phyloP scores from a whole-genome alignment of 2,113 vertebrate species.

The Nyctibius bracteatus region DNA sequence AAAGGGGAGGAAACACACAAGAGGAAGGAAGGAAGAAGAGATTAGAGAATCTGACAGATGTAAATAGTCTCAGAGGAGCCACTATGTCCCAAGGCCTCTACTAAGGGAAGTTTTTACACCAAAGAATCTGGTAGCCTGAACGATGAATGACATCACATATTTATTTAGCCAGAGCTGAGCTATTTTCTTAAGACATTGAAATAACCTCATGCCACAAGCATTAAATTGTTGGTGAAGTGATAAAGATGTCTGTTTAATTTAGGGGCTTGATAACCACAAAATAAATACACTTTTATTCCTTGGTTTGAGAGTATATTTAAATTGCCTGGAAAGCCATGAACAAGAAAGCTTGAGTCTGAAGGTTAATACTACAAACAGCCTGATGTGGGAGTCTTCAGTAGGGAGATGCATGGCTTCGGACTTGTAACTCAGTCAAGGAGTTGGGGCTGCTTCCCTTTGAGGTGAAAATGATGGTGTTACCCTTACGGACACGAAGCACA shows the following conservation, averaged over 20 bases:
- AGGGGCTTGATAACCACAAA: slow-evolving; percentile 29
- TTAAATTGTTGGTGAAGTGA: slow-evolving; percentile 58
- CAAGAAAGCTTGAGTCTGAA: background rate
- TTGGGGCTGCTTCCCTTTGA: background rate
- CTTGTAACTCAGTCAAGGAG: background rate
- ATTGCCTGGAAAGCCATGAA: background rate
- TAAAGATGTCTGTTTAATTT: slow-evolving; percentile 63
- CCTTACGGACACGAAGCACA: background rate
- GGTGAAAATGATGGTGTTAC: background rate
- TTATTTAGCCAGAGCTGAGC: slow-evolving; percentile 67
- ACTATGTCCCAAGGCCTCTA: slow-evolving; percentile 67
- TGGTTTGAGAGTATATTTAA: background rate
- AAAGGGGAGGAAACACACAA: slow-evolving; percentile 62
- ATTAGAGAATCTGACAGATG: slow-evolving; percentile 71
- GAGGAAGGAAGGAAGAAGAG: slow-evolving; percentile 72
- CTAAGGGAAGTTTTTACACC: slow-evolving; percentile 58
- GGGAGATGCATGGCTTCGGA: background rate
- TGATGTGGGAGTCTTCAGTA: background rate
- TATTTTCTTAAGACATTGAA: slow-evolving; percentile 72
- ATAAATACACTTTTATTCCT: slow-evolving; percentile 36
- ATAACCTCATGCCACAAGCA: slow-evolving; percentile 64
- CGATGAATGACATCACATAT: slow-evolving; percentile 73
- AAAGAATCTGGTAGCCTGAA: slow-evolving; percentile 69
- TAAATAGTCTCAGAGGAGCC: slow-evolving; percentile 78
- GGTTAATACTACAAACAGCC: background rate